Percentiles rank a stretch among this genome's conserved stretches.
phyloP scores from a whole-genome alignment of 2,888 invertebrate species.

The Drepanosiphum platanoidis region DNA sequence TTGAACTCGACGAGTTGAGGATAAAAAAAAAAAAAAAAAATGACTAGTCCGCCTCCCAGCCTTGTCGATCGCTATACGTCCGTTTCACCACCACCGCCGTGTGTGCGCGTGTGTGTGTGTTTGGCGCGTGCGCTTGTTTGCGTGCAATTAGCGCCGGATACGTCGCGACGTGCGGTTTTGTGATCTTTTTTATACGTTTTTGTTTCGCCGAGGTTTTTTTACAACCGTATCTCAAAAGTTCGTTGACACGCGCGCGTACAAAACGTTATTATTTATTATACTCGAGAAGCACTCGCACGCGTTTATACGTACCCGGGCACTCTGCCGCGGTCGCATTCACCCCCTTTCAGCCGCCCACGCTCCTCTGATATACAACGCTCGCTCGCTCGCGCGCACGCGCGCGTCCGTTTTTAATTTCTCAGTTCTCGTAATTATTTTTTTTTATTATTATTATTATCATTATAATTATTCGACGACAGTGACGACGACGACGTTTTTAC shows the following conservation, averaged over 20 bases:
- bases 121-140: too few relatives aligned
- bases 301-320: not conserved
- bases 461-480: not conserved
- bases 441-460: too few relatives aligned
- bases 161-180: too few relatives aligned
- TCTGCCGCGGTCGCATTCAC: not conserved
- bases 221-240: not conserved
- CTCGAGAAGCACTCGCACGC: too few relatives aligned
- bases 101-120: too few relatives aligned
- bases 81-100: too few relatives aligned
- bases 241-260: not conserved
- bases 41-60: too few relatives aligned
- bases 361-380: not conserved
- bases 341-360: not conserved
- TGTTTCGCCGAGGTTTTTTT: not conserved
- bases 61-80: too few relatives aligned
- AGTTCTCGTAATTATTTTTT: not conserved
- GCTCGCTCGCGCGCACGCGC: not conserved
- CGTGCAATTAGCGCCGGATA: too few relatives aligned
- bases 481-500: not conserved
- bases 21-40: too few relatives aligned
- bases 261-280: not conserved
- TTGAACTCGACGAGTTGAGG: too few relatives aligned
- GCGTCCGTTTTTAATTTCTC: not conserved
- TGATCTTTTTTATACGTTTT: not conserved